These are phyloP conservation scores for Malurus leucopterus DNA, from an alignment of 2,797 vertebrate species.

Conservation along the genomic window DNA sequence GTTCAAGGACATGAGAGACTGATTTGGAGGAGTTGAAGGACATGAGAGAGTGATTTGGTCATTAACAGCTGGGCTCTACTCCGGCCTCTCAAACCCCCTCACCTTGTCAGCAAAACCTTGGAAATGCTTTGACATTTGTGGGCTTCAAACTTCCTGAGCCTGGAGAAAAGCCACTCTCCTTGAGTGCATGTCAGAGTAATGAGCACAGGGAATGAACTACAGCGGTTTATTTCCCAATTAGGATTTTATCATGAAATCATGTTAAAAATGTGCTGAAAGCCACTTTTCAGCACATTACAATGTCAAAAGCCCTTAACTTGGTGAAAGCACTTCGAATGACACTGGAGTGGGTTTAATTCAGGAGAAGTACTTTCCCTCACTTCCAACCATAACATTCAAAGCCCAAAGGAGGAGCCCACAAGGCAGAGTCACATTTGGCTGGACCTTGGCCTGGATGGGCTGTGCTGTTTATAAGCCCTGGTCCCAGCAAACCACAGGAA, in stretches of 20 bases:
- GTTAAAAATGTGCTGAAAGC: background rate
- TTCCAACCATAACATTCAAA: background rate
- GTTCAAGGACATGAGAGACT: background rate
- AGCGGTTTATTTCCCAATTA: background rate
- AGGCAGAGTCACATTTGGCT: background rate
- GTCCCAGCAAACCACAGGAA: background rate
- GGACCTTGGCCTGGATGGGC: background rate
- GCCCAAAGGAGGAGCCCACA: slow-evolving; percentile 3
- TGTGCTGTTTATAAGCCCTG: background rate
- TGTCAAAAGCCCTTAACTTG: background rate
- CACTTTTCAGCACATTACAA: background rate
- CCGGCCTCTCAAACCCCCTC: rapidly evolving
- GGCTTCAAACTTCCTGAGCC: background rate
- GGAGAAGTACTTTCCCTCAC: background rate
- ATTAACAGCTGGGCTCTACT: background rate
- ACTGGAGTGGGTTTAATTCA: background rate
- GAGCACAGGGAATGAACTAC: background rate
- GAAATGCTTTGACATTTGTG: background rate
- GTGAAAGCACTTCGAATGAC: background rate
- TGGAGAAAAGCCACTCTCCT: background rate
- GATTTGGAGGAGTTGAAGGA: background rate
- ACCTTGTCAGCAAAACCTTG: background rate
- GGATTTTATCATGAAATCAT: background rate
- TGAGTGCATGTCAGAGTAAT: background rate
- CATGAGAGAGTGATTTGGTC: background rate